Conservation (phyloP, 2,888 invertebrate species). For the Diaphora mendica region DNA sequence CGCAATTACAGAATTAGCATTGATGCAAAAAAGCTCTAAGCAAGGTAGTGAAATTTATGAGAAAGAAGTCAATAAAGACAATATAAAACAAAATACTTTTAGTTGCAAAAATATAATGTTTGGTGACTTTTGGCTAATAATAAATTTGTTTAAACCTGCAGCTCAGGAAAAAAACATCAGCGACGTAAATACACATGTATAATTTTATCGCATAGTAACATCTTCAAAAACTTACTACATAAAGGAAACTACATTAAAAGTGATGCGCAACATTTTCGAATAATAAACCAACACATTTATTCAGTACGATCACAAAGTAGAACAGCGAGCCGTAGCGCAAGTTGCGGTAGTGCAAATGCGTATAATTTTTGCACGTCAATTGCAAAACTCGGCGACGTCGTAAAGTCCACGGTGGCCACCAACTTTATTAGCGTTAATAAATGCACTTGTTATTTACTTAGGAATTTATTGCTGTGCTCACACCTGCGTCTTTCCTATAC, state of each 20-base stretch:
- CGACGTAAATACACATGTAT: not conserved
- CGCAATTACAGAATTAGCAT: too few relatives aligned
- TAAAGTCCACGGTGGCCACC: slow-evolving; percentile 47
- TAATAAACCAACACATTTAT: slow-evolving; percentile 18
- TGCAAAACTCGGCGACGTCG: slow-evolving; percentile 48
- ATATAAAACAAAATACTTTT: too few relatives aligned
- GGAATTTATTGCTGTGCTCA: slow-evolving; percentile 70
- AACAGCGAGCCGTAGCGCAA: slow-evolving; percentile 11
- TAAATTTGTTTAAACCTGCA: not conserved
- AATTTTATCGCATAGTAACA: not conserved
- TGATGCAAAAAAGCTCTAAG: too few relatives aligned
- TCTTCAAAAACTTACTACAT: not conserved
- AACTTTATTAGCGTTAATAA: slow-evolving; percentile 77
- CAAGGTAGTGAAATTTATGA: too few relatives aligned
- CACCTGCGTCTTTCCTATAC: slow-evolving; percentile 77
- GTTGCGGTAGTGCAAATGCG: slow-evolving; percentile 30
- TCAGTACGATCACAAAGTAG: slow-evolving; percentile 27
- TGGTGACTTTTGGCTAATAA: too few relatives aligned
- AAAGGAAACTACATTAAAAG: not conserved
- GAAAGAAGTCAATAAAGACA: too few relatives aligned
- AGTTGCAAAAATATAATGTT: too few relatives aligned
- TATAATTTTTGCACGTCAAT: slow-evolving; percentile 54
- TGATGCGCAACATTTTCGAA: slow-evolving; percentile 3
- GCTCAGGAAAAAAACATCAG: not conserved
- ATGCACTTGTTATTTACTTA: slow-evolving; percentile 80